Conservation (phyloP, 2,797 vertebrate genomes). For the Molossus molossus region DNA sequence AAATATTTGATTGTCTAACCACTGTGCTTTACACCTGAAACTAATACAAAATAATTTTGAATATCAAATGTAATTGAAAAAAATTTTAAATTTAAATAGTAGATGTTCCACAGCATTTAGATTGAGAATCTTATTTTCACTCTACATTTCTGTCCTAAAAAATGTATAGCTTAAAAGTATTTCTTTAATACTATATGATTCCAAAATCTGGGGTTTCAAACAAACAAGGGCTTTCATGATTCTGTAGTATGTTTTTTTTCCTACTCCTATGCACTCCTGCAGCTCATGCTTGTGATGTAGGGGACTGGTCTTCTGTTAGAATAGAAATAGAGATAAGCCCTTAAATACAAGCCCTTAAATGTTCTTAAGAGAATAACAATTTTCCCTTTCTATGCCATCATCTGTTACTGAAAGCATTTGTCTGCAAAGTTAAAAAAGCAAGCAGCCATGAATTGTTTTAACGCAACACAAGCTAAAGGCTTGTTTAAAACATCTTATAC, state of each 20-base stretch:
- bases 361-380: conserved; percentile 25
- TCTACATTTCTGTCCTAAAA: background rate
- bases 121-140: conserved; percentile 46
- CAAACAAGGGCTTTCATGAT: conserved; percentile 48
- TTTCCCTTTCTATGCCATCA: background rate
- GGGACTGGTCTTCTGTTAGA: background rate
- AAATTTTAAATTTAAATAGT: background rate
- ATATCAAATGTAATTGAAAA: background rate
- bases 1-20: background rate
- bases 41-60: background rate
- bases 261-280: background rate
- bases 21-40: background rate
- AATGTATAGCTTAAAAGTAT: conserved; percentile 20
- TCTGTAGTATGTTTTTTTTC: background rate
- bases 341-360: background rate
- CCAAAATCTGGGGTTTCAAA: background rate
- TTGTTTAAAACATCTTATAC: conserved; percentile 58
- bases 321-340: conserved; percentile 24
- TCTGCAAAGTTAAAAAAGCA: conserved; percentile 21
- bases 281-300: conserved; percentile 33
- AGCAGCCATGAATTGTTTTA: conserved; percentile 40
- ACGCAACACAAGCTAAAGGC: conserved; percentile 46
- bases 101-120: background rate
- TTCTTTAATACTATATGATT: conserved; percentile 48
- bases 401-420: conserved; percentile 60